Evolutionary conservation across 1,140 invertebrate species (phyloP), one percentile per base, ranked within the genome.

Genomic region (Drosophila ercepeae): DNA sequence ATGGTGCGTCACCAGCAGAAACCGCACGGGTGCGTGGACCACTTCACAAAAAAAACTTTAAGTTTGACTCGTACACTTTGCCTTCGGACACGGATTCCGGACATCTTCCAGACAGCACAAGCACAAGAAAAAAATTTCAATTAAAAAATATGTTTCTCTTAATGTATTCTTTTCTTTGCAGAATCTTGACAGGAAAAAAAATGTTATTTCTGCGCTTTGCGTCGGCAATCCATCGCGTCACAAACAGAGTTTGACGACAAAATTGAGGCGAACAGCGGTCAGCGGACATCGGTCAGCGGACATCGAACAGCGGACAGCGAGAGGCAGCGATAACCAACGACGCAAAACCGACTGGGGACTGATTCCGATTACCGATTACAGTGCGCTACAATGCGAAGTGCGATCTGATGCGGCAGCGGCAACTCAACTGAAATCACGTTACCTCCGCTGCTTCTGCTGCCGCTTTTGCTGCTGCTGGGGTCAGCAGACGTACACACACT

Each of bases 381-480:
- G 60, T 75, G 58, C 45, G 58, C 34, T 61, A 27, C 18, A 53
- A 71, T 16, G 41, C 52, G 41, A 41, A 39, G 49, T 74, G 71
- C 79, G 78, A 79, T 84, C 81, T 81, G 79, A 74, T 73, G 70
- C 51, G 70, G 81, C 77, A 68, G 81, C 81, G 81, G 81, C 76
- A 81, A 81, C 45, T 78, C 75, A 55, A 81, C 75, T 79, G 68
- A 84, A 84, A 84, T 84, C 81, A 84, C 81, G 77, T 69, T 75
- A 79, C 53, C 54, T 78, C 55, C 44, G 70, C 63, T 60, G 78
- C 68, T 50, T 42, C 39, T 23, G 55, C 65, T 58, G 42, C 52
- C 9, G 13, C 64, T 41, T 69, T 44, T 19, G 21, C 36, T 19
- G 57, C 69, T 39, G 51, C 46, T 21, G 29, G 29, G 9, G 29